phyloP scores from a whole-genome alignment of 2,797 vertebrate species.

The Erithacus rubecula region DNA sequence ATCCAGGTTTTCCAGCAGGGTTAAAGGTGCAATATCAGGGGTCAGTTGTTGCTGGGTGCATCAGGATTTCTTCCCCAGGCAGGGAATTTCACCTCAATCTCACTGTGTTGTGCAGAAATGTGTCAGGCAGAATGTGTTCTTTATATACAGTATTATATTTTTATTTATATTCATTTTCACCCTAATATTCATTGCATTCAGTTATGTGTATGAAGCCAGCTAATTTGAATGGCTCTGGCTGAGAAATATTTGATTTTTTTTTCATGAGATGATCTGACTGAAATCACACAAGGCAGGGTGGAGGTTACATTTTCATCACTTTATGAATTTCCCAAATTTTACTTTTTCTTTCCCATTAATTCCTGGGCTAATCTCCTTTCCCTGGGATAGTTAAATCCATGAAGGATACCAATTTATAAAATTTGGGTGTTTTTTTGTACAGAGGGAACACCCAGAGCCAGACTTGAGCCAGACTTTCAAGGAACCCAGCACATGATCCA shows the following conservation, averaged over 20 bases:
- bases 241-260: neutral
- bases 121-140: neutral
- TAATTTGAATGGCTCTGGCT: neutral
- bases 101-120: accelerated
- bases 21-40: neutral
- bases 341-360: neutral
- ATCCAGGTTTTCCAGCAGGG: neutral
- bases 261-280: neutral
- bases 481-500: neutral
- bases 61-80: neutral
- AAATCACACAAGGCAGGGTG: neutral
- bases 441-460: neutral
- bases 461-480: neutral
- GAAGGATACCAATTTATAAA: neutral
- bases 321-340: neutral
- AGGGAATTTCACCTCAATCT: neutral
- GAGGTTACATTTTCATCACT: neutral
- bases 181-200: neutral
- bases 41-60: neutral
- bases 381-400: neutral
- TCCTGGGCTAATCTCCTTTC: neutral
- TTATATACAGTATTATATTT: neutral
- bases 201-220: neutral
- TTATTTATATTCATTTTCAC: neutral
- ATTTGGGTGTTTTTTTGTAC: neutral